phyloP scores from a whole-genome alignment of 2,888 invertebrate genomes.

The Odontomyia ornata region DNA sequence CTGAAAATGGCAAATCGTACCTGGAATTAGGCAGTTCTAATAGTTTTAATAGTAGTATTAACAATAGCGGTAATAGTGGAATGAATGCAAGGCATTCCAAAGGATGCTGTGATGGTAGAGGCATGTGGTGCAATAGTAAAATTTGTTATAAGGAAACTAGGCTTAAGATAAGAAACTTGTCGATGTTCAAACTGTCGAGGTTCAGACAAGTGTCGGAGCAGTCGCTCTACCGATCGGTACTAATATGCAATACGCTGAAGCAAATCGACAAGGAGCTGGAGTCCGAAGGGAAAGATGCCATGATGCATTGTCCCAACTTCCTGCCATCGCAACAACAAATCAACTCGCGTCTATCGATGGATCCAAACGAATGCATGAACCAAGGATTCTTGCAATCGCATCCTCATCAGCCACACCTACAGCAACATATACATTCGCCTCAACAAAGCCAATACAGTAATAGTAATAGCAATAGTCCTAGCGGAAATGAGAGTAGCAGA shows the following conservation, averaged over 20 bases:
- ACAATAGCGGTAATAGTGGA: constrained; percentile 58
- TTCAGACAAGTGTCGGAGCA: constrained; percentile 90
- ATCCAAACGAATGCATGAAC: constrained; percentile 54
- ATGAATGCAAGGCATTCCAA: constrained; percentile 60
- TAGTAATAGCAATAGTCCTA: constrained; percentile 51
- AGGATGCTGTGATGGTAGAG: constrained; percentile 76
- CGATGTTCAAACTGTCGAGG: constrained; percentile 89
- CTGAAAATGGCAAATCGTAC: constrained; percentile 91
- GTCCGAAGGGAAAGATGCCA: constrained; percentile 63
- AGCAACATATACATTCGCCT: constrained; percentile 51
- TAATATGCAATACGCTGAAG: constrained; percentile 91
- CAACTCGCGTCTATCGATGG: constrained; percentile 54
- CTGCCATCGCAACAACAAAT: constrained; percentile 58
- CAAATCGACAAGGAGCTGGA: constrained; percentile 91
- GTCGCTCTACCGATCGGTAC: constrained; percentile 86
- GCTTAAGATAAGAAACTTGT: constrained; percentile 88
- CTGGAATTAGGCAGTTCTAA: constrained; percentile 80
- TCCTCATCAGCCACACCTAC: constrained; percentile 48
- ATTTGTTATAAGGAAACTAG: constrained; percentile 87
- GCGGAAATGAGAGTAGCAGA: constrained; percentile 54
- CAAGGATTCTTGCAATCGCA: constrained; percentile 56
- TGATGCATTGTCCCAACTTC: constrained; percentile 49
- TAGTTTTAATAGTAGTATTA: constrained; percentile 48
- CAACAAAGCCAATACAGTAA: constrained; percentile 49
- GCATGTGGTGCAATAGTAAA: constrained; percentile 80